Percentiles rank a stretch among this genome's conserved stretches.
These are phyloP conservation scores for Agapornis roseicollis DNA, from an alignment of 2,113 vertebrate genomes.

Conservation along the genomic window DNA sequence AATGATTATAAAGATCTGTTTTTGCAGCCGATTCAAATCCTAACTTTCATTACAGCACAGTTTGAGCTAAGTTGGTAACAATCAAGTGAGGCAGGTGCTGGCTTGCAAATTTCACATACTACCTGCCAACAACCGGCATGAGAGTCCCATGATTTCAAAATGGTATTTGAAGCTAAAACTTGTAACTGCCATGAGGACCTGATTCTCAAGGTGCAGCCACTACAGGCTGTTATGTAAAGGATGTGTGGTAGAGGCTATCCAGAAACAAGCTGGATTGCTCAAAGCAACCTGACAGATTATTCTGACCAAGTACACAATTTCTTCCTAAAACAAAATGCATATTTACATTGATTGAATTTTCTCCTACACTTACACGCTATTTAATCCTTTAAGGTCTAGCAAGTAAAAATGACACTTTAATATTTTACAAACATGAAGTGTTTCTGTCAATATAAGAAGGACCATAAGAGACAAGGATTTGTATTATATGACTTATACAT, in stretches of 20 bases:
- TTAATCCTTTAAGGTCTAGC: neutral
- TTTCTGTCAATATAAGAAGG: neutral
- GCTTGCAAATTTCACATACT: neutral
- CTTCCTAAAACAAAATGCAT: neutral
- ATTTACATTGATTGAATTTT: neutral
- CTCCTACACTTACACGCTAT: neutral
- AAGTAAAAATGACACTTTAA: neutral
- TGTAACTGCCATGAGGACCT: neutral
- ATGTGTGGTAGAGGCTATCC: neutral
- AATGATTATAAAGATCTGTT: rapidly evolving
- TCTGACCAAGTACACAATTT: neutral
- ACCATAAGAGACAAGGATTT: neutral
- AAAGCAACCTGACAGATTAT: neutral
- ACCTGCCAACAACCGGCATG: rapidly evolving
- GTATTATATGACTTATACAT: neutral
- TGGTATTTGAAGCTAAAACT: too few species aligned
- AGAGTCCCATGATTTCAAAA: too few species aligned
- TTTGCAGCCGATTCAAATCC: neutral
- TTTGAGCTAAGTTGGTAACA: neutral
- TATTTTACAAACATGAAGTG: neutral
- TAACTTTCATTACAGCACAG: neutral
- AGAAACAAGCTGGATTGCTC: neutral
- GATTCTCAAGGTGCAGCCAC: neutral
- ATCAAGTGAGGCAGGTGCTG: neutral
- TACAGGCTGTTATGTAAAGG: neutral